These are phyloP conservation scores for Styela plicata DNA, from an alignment of 23 tunicate species.

Conservation along the genomic window DNA sequence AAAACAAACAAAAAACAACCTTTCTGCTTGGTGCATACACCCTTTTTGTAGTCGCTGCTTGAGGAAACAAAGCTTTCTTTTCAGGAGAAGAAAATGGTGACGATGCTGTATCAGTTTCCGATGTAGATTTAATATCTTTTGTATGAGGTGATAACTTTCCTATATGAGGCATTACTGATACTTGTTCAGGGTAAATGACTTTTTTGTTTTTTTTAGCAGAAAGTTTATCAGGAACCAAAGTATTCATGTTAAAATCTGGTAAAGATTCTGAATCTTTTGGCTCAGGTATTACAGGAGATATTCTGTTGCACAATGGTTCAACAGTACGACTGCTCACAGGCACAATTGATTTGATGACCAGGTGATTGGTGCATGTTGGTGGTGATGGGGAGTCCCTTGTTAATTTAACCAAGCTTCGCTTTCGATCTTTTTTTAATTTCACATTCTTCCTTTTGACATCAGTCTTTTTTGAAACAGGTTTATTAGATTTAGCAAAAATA, in stretches of 20 bases:
- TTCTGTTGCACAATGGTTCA: constrained; percentile 15
- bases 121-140: not conserved
- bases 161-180: not conserved
- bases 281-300: not conserved
- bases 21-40: constrained; percentile 16
- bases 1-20: not conserved
- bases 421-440: constrained; percentile 6
- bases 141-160: not conserved
- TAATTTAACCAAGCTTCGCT: not conserved
- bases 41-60: not conserved
- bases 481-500: not conserved
- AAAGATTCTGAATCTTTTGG: not conserved
- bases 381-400: not conserved
- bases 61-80: not conserved
- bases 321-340: constrained; percentile 36
- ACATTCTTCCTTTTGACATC: constrained; percentile 1
- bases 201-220: not conserved
- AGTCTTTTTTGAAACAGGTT: not conserved
- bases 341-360: not conserved
- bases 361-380: not conserved
- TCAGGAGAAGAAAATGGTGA: not conserved
- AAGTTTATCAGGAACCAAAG: not conserved
- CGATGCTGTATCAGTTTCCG: not conserved
- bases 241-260: not conserved
- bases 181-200: not conserved